These are phyloP conservation scores for Caradrina clavipalpis DNA, from an alignment of 2,888 invertebrate genomes.

Conservation along the genomic window DNA sequence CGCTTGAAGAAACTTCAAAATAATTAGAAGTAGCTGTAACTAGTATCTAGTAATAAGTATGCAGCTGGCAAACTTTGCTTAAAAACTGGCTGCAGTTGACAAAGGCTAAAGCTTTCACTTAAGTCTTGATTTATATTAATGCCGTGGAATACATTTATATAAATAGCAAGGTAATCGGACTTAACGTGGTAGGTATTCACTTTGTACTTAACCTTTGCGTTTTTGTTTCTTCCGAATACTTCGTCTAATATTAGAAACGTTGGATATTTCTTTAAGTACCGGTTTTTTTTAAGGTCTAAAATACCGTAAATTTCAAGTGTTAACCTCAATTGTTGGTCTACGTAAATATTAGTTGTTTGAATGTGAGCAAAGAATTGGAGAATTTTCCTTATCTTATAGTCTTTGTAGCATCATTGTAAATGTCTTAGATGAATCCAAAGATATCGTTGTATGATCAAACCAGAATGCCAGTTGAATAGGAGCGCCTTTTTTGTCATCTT, in stretches of 20 bases:
- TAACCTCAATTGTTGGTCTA: not conserved
- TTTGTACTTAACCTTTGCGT: constrained; percentile 23
- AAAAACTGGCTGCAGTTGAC: constrained; percentile 2
- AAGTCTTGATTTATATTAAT: constrained; percentile 38
- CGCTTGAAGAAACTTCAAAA: not conserved
- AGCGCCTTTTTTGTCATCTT: constrained; percentile 39
- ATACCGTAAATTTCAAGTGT: not conserved
- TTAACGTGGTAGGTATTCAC: constrained; percentile 3
- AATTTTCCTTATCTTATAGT: constrained; percentile 24
- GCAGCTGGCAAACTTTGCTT: not conserved
- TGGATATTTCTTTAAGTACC: constrained; percentile 7
- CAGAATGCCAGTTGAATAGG: constrained; percentile 69
- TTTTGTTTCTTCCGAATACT: constrained; percentile 23
- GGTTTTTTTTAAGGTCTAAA: not conserved
- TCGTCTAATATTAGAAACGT: constrained; percentile 2
- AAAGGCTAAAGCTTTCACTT: constrained; percentile 26
- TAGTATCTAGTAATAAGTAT: not conserved
- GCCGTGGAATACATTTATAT: constrained; percentile 25
- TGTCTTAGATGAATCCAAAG: constrained; percentile 50
- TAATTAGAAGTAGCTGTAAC: not conserved
- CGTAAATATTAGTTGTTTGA: constrained; percentile 2
- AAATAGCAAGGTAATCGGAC: constrained; percentile 27
- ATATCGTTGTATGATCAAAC: constrained; percentile 72
- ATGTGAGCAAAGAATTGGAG: not conserved
- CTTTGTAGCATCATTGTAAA: constrained; percentile 51